Base-by-base conservation (phyloP, 2,113 vertebrate genomes). In the Rhea pennata region DNA sequence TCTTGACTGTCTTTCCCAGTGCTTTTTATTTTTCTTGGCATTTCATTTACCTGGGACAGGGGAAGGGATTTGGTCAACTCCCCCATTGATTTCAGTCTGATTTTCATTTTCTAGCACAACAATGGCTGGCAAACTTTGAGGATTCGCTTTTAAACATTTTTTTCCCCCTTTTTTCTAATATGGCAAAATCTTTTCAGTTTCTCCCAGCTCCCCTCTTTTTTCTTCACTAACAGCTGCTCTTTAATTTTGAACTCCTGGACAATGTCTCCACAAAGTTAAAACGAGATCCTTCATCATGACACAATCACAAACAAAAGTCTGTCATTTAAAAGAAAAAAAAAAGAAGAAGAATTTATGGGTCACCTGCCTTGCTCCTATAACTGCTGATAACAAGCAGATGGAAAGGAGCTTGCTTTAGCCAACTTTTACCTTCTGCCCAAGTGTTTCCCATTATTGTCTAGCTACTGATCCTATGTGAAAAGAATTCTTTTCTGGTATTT, bases 351-450 rank as follows among this genome's bases (percentile, higher is more conserved):
- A 84, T 69, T 88, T 90, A 90, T 88, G 92, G 53, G 69, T 96
- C 97, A 98, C 95, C 96, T 97, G 92, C 66, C 93, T 96, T 88
- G 54, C 19, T 94, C 64, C 51, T 67, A 8, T 51, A 84, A 87
- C 72, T 93, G 67, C 87, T 97, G 93, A 97, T 96, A 97, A 96
- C 89, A 93, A 98, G 93, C 97, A 97, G 96, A 98, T 94, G 95
- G 96, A 92, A 94, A 96, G 53, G 48, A 46, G 8, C n/a, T 87
- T 94, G 83, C 90, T 88, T 94, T 78, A 97, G 95, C 79, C 87
- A 96, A 93, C 17, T 92, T 85, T 42, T 93, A 95, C 16, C 72
- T 96, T 95, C 83, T 79, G 54, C 59, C 88, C 98, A 97, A 97
- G 72, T 93, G 92, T 96, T 97, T 97, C 80, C 88, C 59, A 89